Evolutionary conservation across 2,888 invertebrate species (phyloP), one percentile per base, ranked within the genome.

Genomic region (Lamellibrachia satsuma): DNA sequence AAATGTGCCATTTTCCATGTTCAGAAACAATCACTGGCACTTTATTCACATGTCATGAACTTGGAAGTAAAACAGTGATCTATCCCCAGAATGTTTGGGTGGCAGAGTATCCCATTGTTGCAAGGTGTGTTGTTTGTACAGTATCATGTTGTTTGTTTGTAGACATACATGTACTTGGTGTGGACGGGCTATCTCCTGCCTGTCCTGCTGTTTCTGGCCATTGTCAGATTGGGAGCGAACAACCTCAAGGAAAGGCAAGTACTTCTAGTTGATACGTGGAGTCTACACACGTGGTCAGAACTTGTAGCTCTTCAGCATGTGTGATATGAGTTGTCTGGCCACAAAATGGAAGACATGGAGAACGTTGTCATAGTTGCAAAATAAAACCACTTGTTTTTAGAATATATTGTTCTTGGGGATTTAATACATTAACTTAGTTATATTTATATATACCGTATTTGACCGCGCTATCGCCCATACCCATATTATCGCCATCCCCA

Each of bases 121-220:
- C 22, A 22, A 75, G 15, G 2, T 22, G n/a, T 75, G 22, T 75
- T 75, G 22, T 75, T 75, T 55, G 55, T 55, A 55, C 55, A 9
- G 39, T 39, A 39, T 55, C 8, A 1, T 55, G 55, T 55, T 55
- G 55, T 55, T 55, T 55, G 9, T 9, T 95, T 95, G 52, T 94
- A 96, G 96, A 95, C 96, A 4, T 97, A 96, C 94, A 95, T 97
- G 95, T 97, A 96, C 94, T 95, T 96, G 22, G 95, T 96, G 39
- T 97, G 95, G 95, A 94, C 95, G 75, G 97, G 97, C 8, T 96
- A 96, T 96, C 94, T 97, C 75, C 94, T 96, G 6, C 95, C 96
- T 9, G 93, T 96, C 8, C 90, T 96, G 52, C 94, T 97, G 75
- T 95, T 95, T 91, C 95, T 97, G n/a, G 94, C 96, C 52, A 94